Conservation (phyloP, 2,797 vertebrate species). For the Mergus octosetaceus region DNA sequence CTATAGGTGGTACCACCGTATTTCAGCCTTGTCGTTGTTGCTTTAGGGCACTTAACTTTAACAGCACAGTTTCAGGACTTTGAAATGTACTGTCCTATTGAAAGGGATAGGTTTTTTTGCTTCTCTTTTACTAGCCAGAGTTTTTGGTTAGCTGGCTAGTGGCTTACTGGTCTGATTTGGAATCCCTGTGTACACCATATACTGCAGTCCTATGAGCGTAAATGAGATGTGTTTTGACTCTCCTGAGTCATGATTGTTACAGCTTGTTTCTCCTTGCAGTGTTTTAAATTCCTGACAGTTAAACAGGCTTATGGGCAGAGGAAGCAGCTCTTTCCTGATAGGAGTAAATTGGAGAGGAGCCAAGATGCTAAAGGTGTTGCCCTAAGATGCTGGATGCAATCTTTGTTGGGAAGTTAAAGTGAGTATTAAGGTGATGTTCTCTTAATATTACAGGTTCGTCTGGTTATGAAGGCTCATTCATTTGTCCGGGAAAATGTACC, state of each 20-base stretch:
- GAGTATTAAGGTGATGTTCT: not conserved
- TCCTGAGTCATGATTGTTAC: not conserved
- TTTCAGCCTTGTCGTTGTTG: not conserved
- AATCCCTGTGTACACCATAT: not conserved
- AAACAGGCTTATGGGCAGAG: not conserved
- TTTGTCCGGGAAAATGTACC: slow-evolving; percentile 93
- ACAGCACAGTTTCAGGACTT: not conserved
- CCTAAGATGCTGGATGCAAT: not conserved
- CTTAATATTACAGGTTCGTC: slow-evolving; percentile 83
- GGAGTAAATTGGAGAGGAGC: not conserved
- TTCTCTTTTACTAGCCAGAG: not conserved
- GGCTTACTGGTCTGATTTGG: not conserved
- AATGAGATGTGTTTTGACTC: not conserved
- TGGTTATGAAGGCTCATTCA: slow-evolving; percentile 94
- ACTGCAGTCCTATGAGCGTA: not conserved
- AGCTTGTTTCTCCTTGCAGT: not conserved
- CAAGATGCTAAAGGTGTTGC: not conserved
- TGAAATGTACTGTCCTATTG: not conserved
- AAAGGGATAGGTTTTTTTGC: not conserved
- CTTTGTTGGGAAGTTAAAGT: not conserved
- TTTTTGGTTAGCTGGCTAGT: not conserved
- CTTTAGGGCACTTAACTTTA: not conserved
- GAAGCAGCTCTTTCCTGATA: not conserved
- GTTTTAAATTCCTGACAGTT: not conserved
- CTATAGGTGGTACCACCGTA: not conserved